Evolutionary conservation across 2,113 vertebrate genomes (phyloP), one percentile per base, ranked within the genome.

Genomic region (Macheiramphus alcinus): DNA sequence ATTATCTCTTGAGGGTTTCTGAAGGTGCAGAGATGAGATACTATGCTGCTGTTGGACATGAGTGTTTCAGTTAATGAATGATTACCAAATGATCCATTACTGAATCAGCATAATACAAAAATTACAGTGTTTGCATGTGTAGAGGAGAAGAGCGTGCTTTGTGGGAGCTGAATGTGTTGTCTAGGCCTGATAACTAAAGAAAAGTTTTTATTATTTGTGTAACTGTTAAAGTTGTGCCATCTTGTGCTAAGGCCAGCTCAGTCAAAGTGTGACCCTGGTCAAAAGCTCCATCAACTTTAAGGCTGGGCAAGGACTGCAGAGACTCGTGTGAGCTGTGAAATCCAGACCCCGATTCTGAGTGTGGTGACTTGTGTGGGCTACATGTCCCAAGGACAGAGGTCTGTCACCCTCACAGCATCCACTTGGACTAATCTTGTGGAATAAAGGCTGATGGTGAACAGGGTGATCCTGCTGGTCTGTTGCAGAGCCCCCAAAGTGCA

Each of bases 61-160:
- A 80, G 48, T 70, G 48, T 80, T 94, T 71, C n/a, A 56, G 72
- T 58, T 94, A 81, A 85, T 81, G 40, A 89, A 34, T 65, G 53
- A 61, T 84, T 94, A 81, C 21, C 8, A 5, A 75, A 66, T 38
- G 23, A 78, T 74, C 50, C 12, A 11, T 70, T 83, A 74, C 27
- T 81, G 72, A 90, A 92, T 67, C 34, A 65, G 32, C 19, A 16
- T 43, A 70, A 93, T 50, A 71, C 42, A 92, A 86, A 84, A 88
- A 90, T 45, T 58, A 36, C 31, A 53, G 38, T 53, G 36, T 90
- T 95, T 68, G 19, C 23, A 22, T 13, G 10, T 40, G 55, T 48
- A 29, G 55, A 68, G 36, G 66, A 76, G 63, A 85, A 55, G 62
- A 47, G 22, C 27, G 6, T 32, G 53, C 38, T 86, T 71, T 61